phyloP scores from a whole-genome alignment of 2,797 vertebrate genomes.

The Schizothorax lantsangensis region DNA sequence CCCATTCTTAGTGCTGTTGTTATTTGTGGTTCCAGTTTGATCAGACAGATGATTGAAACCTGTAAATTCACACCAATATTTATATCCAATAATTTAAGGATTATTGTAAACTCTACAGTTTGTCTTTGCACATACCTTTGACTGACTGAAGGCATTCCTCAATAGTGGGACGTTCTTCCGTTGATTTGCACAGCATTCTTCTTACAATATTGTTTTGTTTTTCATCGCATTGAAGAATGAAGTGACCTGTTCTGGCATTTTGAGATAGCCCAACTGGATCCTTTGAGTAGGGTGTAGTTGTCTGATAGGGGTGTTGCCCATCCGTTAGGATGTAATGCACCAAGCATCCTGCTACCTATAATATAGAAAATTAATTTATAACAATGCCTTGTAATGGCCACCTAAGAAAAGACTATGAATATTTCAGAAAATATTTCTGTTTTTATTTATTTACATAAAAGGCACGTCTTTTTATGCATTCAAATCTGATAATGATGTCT shows the following conservation, averaged over 20 bases:
- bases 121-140: background rate
- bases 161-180: background rate
- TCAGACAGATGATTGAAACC: background rate
- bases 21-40: background rate
- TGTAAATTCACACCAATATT: background rate
- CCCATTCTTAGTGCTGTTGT: background rate
- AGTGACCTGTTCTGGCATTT: constrained; percentile 3
- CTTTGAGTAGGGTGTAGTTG: background rate
- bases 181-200: background rate
- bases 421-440: too few relatives aligned
- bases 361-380: background rate
- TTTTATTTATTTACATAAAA: too few relatives aligned
- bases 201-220: background rate
- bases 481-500: too few relatives aligned
- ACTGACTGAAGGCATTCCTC: background rate
- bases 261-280: background rate
- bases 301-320: background rate
- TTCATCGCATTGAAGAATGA: background rate
- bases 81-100: background rate
- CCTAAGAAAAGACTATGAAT: too few relatives aligned
- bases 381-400: background rate
- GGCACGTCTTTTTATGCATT: too few relatives aligned
- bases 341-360: background rate
- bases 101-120: too few relatives aligned
- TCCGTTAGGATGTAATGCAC: background rate